phyloP scores from a whole-genome alignment of 2,113 vertebrate species.

The Perca schrenkii region DNA sequence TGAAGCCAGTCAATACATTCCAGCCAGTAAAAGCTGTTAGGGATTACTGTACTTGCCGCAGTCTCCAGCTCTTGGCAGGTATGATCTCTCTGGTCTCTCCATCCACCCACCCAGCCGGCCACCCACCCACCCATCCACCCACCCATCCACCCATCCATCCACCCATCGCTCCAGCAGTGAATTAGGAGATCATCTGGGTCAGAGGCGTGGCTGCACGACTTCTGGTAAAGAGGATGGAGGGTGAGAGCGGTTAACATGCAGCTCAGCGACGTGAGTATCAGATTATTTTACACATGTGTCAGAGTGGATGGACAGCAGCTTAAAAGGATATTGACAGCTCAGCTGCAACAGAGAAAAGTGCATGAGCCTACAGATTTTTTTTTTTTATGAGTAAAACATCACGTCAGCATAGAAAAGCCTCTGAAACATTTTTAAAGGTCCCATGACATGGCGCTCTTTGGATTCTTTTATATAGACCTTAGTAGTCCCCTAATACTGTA shows the following conservation, averaged over 20 bases:
- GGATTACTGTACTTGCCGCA: constrained; percentile 55
- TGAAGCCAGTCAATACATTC: constrained; percentile 69
- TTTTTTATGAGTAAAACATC: not conserved
- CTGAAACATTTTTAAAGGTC: too few species aligned
- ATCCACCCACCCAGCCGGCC: not conserved
- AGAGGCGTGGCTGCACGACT: constrained; percentile 4
- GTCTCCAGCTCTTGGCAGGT: constrained; percentile 58
- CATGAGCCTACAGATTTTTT: not conserved
- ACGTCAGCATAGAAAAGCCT: not conserved
- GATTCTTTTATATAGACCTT: too few species aligned
- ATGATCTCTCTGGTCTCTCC: not conserved
- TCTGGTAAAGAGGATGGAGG: constrained; percentile 49
- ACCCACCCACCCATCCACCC: constrained; percentile 1
- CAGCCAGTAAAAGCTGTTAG: constrained; percentile 69
- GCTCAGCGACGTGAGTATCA: constrained; percentile 45
- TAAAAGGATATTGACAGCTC: constrained; percentile 62
- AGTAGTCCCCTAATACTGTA: too few species aligned
- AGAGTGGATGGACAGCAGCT: constrained; percentile 52
- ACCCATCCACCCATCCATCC: not conserved
- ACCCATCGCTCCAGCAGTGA: constrained; percentile 5
- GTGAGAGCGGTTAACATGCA: constrained; percentile 13
- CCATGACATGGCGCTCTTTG: too few species aligned
- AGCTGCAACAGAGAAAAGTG: constrained; percentile 6
- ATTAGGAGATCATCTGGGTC: constrained; percentile 42
- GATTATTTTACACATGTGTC: constrained; percentile 72